Conservation (phyloP, 2,113 vertebrate species). For the Kryptolebias marmoratus region DNA sequence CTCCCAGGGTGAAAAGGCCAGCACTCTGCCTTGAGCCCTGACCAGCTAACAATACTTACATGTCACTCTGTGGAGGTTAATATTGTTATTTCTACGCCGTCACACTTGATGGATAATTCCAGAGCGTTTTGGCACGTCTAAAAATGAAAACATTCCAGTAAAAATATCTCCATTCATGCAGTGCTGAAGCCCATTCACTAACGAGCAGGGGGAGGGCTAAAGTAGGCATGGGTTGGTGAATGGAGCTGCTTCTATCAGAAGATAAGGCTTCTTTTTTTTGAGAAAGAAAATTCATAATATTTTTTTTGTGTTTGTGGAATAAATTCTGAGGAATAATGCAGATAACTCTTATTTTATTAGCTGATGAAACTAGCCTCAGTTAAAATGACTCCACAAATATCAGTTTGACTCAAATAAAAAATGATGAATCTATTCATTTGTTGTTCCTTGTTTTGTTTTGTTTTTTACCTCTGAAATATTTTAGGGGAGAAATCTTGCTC, state of each 20-base stretch:
- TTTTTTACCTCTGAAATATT: not conserved
- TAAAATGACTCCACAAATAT: not conserved
- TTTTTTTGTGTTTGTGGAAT: not conserved
- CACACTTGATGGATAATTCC: constrained; percentile 47
- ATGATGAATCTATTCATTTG: no score
- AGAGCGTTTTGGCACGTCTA: constrained; percentile 58
- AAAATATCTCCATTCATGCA: constrained; percentile 73
- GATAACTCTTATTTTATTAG: not conserved
- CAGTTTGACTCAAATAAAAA: not conserved
- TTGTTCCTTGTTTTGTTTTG: not conserved
- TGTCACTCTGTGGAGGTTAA: constrained; percentile 47
- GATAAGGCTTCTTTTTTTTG: not conserved
- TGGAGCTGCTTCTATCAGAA: not conserved
- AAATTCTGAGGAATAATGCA: not conserved
- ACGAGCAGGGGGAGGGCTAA: constrained; percentile 1
- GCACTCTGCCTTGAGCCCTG: constrained; percentile 20
- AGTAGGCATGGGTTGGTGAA: constrained; percentile 27
- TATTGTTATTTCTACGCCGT: constrained; percentile 50
- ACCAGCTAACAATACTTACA: constrained; percentile 19
- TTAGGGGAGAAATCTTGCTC: not conserved
- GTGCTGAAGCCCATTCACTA: constrained; percentile 50
- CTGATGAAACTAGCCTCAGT: not conserved
- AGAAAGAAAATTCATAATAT: not conserved
- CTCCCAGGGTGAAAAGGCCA: constrained; percentile 6
- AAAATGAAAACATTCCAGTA: constrained; percentile 75